Percentiles rank a stretch among this genome's conserved stretches.
Evolutionary conservation across 2,113 vertebrate genomes (phyloP).

Genomic region (Lagopus muta): DNA sequence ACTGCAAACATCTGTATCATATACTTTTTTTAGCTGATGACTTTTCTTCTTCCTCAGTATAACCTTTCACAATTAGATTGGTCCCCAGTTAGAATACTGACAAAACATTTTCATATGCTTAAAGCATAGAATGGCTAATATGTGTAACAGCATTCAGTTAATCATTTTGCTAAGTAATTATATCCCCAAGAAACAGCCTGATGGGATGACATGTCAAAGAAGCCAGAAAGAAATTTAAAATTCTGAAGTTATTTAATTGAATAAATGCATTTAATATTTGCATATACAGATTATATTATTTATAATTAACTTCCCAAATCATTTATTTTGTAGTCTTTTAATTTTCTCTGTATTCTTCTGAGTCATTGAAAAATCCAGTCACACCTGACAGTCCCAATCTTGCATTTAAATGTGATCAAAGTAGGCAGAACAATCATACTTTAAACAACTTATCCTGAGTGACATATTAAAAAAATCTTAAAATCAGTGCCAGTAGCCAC

Average conservation of each 20-base stretch:
- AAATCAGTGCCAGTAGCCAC: not conserved
- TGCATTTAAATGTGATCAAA: constrained; percentile 53
- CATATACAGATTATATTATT: constrained; percentile 63
- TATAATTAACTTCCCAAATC: constrained; percentile 65
- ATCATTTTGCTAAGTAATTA: constrained; percentile 68
- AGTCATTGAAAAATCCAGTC: constrained; percentile 55
- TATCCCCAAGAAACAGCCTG: constrained; percentile 43
- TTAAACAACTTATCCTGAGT: constrained; percentile 24
- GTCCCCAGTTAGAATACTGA: not conserved
- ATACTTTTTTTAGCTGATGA: not conserved
- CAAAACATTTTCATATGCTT: constrained; percentile 5
- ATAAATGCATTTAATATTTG: constrained; percentile 63
- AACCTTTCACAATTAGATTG: not conserved
- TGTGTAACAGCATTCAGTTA: constrained; percentile 40
- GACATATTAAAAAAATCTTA: constrained; percentile 18
- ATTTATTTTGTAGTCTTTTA: constrained; percentile 49
- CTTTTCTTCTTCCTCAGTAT: not conserved
- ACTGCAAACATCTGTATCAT: not conserved
- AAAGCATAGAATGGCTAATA: constrained; percentile 25
- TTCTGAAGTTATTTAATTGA: constrained; percentile 63
- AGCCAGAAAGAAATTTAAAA: constrained; percentile 49
- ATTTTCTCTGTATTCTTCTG: constrained; percentile 16
- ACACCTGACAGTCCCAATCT: constrained; percentile 40
- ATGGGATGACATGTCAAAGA: constrained; percentile 38
- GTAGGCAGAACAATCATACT: not conserved